phyloP scores from a whole-genome alignment of 2,797 vertebrate genomes.

The Kryptopterus vitreolus region DNA sequence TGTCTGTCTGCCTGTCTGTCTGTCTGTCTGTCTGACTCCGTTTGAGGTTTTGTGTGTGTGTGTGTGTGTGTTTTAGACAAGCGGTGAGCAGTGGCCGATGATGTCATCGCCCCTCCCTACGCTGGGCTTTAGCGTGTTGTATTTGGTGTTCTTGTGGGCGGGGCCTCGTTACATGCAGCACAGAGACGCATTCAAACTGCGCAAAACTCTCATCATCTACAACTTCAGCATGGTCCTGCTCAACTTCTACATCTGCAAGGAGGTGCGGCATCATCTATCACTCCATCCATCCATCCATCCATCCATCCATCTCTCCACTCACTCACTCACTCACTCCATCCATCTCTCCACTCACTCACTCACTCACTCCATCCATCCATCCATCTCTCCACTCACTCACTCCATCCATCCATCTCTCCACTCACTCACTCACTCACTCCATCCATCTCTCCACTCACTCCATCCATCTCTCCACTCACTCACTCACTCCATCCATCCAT shows the following conservation, averaged over 20 bases:
- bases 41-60: background rate
- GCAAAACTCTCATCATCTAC: conserved; percentile 90
- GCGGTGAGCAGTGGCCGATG: conserved; percentile 89
- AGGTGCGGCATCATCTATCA: conserved; percentile 71
- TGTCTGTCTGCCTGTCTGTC: background rate
- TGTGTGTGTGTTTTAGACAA: conserved; percentile 75
- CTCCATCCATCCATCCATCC: background rate
- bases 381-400: too few relatives aligned
- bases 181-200: conserved; percentile 88
- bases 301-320: background rate
- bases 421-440: background rate
- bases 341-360: background rate
- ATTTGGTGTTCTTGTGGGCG: conserved; percentile 94
- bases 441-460: too few relatives aligned
- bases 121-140: conserved; percentile 90
- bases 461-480: background rate
- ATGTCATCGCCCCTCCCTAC: conserved; percentile 93
- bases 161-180: conserved; percentile 96
- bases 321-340: background rate
- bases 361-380: background rate
- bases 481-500: background rate
- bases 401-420: background rate
- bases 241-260: conserved; percentile 98
- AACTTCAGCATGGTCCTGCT: conserved; percentile 99
- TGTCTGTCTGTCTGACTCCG: background rate